phyloP scores from a whole-genome alignment of 2,113 vertebrate species.

The Chrysemys picta region DNA sequence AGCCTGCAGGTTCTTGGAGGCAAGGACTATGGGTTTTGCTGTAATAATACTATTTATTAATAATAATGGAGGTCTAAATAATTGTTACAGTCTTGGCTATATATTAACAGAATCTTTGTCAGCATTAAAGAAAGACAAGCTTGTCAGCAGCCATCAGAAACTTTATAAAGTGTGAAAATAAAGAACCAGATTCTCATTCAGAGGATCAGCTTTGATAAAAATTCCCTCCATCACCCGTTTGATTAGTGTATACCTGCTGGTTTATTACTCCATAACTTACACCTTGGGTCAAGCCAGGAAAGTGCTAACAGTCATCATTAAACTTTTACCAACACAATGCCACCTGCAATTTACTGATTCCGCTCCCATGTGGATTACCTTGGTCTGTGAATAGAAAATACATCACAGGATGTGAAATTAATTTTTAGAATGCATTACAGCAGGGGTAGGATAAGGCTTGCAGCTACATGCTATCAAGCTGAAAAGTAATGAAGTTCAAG shows the following conservation, averaged over 20 bases:
- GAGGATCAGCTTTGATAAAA: not conserved
- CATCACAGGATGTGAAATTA: not conserved
- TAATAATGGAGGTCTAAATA: not conserved
- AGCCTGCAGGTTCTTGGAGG: not conserved
- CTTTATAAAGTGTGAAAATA: not conserved
- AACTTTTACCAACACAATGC: not conserved
- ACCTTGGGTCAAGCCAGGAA: not conserved
- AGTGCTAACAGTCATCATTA: not conserved
- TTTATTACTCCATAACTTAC: conserved; percentile 3
- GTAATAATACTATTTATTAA: not conserved
- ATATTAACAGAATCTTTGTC: not conserved
- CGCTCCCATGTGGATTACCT: not conserved
- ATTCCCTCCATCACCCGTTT: not conserved
- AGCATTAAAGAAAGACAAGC: not conserved
- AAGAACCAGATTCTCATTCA: not conserved
- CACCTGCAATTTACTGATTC: not conserved
- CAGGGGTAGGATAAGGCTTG: not conserved
- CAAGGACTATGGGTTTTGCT: not conserved
- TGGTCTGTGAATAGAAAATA: not conserved
- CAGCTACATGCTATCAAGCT: not conserved
- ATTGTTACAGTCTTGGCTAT: not conserved
- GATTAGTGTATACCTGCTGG: not conserved
- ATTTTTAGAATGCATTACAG: not conserved
- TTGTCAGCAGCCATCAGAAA: too few species aligned
- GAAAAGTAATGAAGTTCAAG: not conserved